Evolutionary conservation across 1,140 invertebrate genomes (phyloP).

Genomic region (Copidosoma floridanum): DNA sequence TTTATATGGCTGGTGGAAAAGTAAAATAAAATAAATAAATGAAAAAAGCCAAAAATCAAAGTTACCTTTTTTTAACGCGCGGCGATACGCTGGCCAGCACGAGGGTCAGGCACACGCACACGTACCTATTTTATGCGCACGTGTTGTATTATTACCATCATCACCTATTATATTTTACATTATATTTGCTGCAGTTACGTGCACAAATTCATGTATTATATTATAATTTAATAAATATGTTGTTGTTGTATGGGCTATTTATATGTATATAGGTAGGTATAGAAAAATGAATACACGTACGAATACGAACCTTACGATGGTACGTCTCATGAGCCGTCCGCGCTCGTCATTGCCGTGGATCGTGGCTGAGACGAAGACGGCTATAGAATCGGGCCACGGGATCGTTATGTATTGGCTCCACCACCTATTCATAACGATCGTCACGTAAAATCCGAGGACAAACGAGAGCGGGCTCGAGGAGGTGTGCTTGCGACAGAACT

Average conservation of each 20-base stretch:
- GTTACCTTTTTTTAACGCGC: conserved; percentile 85
- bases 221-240: too few species aligned
- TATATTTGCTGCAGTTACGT: too few species aligned
- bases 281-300: neutral
- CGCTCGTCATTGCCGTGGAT: conserved; percentile 79
- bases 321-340: conserved; percentile 83
- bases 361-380: conserved; percentile 80
- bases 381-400: conserved; percentile 79
- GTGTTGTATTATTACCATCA: too few species aligned
- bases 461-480: conserved; percentile 82
- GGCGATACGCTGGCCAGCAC: conserved; percentile 82
- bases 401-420: conserved; percentile 84
- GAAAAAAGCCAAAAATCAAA: too few species aligned
- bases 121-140: conserved; percentile 54
- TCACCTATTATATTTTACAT: too few species aligned
- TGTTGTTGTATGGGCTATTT: too few species aligned
- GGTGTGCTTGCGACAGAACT: conserved; percentile 76
- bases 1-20: too few species aligned
- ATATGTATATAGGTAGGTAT: too few species aligned
- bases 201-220: too few species aligned
- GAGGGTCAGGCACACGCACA: conserved; percentile 79
- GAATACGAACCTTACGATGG: conserved; percentile 72
- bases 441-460: conserved; percentile 89
- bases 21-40: too few species aligned
- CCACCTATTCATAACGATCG: conserved; percentile 89